Conservation (phyloP, 2,113 vertebrate genomes). For the Agapornis roseicollis region DNA sequence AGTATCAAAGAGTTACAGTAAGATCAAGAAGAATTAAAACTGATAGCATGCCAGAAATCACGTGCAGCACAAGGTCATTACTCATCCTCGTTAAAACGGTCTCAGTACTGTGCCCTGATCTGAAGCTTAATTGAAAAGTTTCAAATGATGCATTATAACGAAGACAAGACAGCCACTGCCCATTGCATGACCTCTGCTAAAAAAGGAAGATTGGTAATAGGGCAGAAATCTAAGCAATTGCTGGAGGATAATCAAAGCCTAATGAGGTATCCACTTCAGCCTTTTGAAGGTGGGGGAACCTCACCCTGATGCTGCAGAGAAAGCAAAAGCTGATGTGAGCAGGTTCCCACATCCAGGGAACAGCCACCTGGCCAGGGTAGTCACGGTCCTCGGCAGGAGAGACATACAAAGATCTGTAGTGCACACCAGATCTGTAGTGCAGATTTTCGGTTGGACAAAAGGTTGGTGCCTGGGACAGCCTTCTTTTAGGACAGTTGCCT, state of each 20-base stretch:
- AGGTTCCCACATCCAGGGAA: neutral
- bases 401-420: neutral
- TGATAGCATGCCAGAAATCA: slow-evolving; percentile 79
- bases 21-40: slow-evolving; percentile 85
- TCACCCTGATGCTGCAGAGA: neutral
- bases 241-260: slow-evolving; percentile 69
- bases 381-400: accelerated
- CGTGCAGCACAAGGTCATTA: slow-evolving; percentile 80
- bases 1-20: slow-evolving; percentile 81
- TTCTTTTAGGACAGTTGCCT: neutral
- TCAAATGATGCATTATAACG: slow-evolving; percentile 79
- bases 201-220: slow-evolving; percentile 74
- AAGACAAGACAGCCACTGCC: slow-evolving; percentile 76
- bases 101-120: slow-evolving; percentile 77
- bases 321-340: neutral
- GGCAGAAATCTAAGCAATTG: slow-evolving; percentile 68
- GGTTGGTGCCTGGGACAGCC: neutral
- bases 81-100: slow-evolving; percentile 77
- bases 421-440: accelerated
- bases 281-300: slow-evolving; percentile 25
- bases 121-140: slow-evolving; percentile 82
- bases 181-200: slow-evolving; percentile 76
- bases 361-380: neutral
- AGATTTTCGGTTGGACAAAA: neutral
- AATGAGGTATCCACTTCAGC: slow-evolving; percentile 65